Base-by-base conservation (phyloP, 2,797 vertebrate species). In the Nannoperca obscura region DNA sequence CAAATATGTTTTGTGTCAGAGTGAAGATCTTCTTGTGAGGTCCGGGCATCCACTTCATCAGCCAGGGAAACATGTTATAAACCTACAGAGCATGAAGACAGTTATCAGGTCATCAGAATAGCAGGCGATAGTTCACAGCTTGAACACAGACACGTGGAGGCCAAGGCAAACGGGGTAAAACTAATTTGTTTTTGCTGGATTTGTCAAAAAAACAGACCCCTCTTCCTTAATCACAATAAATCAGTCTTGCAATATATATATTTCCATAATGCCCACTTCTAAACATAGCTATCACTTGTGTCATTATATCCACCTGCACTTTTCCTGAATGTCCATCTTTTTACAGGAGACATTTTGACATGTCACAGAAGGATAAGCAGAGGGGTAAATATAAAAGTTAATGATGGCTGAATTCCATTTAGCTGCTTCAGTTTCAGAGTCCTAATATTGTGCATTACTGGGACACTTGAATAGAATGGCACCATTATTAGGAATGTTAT, bases 41-140 rank as follows among this genome's bases (percentile, higher is more conserved):
- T 47, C 94, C 94, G 1, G 95, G 95, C 12, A 96, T 10, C 82
- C 75, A 17, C 32, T 58, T 83, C 91, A 95, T 91, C 78, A 95
- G 64, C 87, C 83, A 69, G 5, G 94, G 93, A 0, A 87, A 1
- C 6, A 30, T 13, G 71, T 92, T 94, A 71, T 92, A 94, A 20
- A 88, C 2, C 94, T 94, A 55, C 40, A 76, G 30, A 76, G 64
- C 2, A 71, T 1, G 0, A 42, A 49, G 36, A 47, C 27, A 55
- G 13, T 15, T 6, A 52, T 5, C 24, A 67, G 10, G 44, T 58
- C 53, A 20, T 57, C 22, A n/a, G 14, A 14, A 17, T 50, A n/a
- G 36, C 20, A 61, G 27, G 40, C n/a, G 42, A 49, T 0, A 57
- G 30, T 6, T 54, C 5, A 24, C 7, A 17, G 47, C 11, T 22